phyloP scores from a whole-genome alignment of 2,797 vertebrate genomes.

The Orientallactaga sibirica region DNA sequence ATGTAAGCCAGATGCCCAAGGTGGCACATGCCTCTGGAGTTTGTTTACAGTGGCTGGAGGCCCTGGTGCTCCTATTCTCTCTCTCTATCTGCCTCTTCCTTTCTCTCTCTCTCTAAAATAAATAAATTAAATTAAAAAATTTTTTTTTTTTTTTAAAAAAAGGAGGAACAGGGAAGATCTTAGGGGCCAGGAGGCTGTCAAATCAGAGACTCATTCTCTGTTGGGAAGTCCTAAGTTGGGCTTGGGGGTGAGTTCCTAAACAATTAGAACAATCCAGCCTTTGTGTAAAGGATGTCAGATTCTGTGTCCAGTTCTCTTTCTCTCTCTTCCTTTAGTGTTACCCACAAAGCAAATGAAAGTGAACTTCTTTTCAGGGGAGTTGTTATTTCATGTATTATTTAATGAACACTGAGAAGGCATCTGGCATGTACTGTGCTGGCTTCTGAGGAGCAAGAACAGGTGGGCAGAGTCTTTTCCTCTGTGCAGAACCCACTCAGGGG shows the following conservation, averaged over 20 bases:
- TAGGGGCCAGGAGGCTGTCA: background rate
- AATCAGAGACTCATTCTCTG: background rate
- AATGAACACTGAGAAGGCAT: background rate
- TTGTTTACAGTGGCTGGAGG: too few species aligned
- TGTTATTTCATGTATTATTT: background rate
- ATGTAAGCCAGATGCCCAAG: too few species aligned
- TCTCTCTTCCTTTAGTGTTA: background rate
- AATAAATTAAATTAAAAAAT: too few species aligned
- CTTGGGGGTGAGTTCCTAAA: background rate
- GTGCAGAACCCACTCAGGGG: fast-evolving
- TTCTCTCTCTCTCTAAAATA: too few species aligned
- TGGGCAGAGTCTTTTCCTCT: background rate
- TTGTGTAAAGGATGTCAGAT: background rate
- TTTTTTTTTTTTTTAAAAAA: too few species aligned
- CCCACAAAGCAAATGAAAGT: background rate
- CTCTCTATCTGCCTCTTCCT: too few species aligned
- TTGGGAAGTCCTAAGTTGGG: background rate
- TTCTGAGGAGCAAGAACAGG: background rate
- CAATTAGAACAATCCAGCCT: background rate
- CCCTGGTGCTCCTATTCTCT: too few species aligned
- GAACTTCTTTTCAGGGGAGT: background rate
- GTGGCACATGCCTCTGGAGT: too few species aligned
- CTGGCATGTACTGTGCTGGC: background rate
- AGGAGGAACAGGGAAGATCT: background rate
- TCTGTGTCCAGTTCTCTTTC: background rate